These are phyloP conservation scores for Apamea anceps DNA, from an alignment of 2,888 invertebrate genomes.

Conservation along the genomic window DNA sequence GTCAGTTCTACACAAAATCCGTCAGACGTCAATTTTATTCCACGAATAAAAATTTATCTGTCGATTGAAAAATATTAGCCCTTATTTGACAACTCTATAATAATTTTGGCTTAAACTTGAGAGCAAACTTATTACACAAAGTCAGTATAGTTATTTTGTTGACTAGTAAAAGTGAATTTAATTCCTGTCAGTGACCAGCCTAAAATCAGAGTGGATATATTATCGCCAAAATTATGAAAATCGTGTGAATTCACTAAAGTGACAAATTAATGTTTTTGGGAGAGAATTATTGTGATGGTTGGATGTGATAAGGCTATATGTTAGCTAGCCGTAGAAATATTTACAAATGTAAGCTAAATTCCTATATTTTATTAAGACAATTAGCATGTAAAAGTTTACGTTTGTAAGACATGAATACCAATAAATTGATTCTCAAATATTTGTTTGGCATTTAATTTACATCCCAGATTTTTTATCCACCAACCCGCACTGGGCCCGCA, in stretches of 20 bases:
- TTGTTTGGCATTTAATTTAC: background rate
- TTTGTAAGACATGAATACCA: slow-evolving; percentile 85
- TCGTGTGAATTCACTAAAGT: slow-evolving; percentile 52
- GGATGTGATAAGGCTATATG: slow-evolving; percentile 85
- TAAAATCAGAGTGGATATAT: slow-evolving; percentile 38
- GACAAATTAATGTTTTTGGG: slow-evolving; percentile 69
- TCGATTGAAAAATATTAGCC: too few species aligned
- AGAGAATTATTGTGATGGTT: slow-evolving; percentile 80
- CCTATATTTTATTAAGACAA: slow-evolving; percentile 87
- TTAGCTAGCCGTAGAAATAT: slow-evolving; percentile 74
- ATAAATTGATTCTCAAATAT: slow-evolving; percentile 74
- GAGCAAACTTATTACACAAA: background rate
- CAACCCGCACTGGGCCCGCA: too few species aligned
- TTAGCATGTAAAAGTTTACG: slow-evolving; percentile 76
- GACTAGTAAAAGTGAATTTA: background rate
- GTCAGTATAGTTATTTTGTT: background rate
- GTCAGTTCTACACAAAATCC: too few species aligned
- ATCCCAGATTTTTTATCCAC: background rate
- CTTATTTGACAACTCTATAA: background rate
- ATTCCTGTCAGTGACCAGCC: slow-evolving; percentile 33
- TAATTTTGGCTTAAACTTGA: background rate
- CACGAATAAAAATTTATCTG: too few species aligned
- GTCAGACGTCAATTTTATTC: too few species aligned
- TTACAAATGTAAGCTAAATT: slow-evolving; percentile 82
- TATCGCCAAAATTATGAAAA: slow-evolving; percentile 53